phyloP scores from a whole-genome alignment of 2,888 invertebrate species.

The Lapara coniferarum region DNA sequence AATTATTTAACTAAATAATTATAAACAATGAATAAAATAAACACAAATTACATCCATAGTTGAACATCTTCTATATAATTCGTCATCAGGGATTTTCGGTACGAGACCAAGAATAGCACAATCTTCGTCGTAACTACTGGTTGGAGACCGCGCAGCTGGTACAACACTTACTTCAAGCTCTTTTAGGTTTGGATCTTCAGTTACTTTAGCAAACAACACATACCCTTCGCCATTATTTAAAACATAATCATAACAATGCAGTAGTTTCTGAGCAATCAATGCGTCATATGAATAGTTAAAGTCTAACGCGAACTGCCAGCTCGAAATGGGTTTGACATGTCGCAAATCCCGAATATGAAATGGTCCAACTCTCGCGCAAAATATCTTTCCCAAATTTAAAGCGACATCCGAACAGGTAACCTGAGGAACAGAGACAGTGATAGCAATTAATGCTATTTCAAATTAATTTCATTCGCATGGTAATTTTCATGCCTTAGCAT shows the following conservation, averaged over 20 bases:
- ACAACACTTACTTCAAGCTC: not conserved
- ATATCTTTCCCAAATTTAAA: not conserved
- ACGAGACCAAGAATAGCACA: not conserved
- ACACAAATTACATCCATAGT: not conserved
- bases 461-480: too few relatives aligned
- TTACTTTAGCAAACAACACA: conserved; percentile 14
- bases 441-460: not conserved
- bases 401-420: not conserved
- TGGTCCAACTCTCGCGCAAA: not conserved
- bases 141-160: not conserved
- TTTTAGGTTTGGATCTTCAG: conserved; percentile 7
- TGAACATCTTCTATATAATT: not conserved
- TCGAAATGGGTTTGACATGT: not conserved
- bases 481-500: too few relatives aligned
- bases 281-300: conserved; percentile 18
- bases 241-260: not conserved
- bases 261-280: conserved; percentile 7
- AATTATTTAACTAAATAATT: not conserved
- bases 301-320: conserved; percentile 19
- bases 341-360: conserved; percentile 21
- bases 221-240: not conserved
- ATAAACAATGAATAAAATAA: not conserved
- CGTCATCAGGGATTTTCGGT: too few relatives aligned
- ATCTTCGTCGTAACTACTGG: not conserved
- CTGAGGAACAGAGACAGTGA: not conserved